phyloP scores from a whole-genome alignment of 1,140 invertebrate genomes.

The Drosophila aff. region DNA sequence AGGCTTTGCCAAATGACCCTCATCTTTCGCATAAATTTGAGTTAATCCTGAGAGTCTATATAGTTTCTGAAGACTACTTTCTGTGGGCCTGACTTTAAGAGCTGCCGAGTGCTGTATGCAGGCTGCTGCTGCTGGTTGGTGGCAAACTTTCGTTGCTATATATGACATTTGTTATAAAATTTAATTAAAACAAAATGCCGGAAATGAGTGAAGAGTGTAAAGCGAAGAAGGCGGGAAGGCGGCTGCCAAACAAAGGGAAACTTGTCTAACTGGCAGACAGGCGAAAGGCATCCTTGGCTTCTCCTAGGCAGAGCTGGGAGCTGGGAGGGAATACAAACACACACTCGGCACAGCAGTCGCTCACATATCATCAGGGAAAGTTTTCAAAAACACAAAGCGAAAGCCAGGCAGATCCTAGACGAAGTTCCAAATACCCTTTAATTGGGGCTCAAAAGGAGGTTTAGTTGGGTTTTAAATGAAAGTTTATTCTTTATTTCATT shows the following conservation, averaged over 20 bases:
- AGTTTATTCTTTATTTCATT: neutral
- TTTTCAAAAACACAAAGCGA: neutral
- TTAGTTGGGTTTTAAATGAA: too few relatives aligned
- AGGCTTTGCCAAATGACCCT: conserved; percentile 22
- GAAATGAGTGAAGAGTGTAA: conserved; percentile 58
- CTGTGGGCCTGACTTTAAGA: conserved; percentile 3
- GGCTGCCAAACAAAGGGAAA: conserved; percentile 51
- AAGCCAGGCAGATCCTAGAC: neutral
- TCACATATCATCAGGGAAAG: conserved; percentile 7
- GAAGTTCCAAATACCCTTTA: neutral
- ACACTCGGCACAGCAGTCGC: conserved; percentile 5
- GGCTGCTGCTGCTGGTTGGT: conserved; percentile 17
- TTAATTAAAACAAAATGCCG: conserved; percentile 77
- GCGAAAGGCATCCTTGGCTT: conserved; percentile 4
- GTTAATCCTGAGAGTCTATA: conserved; percentile 17
- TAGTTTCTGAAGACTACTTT: neutral
- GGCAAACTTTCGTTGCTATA: conserved; percentile 33
- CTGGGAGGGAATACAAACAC: neutral
- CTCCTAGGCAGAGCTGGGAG: neutral
- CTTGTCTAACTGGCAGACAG: conserved; percentile 57
- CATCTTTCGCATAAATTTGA: conserved; percentile 30
- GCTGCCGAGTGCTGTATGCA: neutral
- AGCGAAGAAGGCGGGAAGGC: neutral
- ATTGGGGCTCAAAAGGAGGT: neutral
- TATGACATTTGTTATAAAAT: conserved; percentile 78